Base-by-base conservation (phyloP, 1,140 invertebrate species). In the Lasioglossum baleicum region DNA sequence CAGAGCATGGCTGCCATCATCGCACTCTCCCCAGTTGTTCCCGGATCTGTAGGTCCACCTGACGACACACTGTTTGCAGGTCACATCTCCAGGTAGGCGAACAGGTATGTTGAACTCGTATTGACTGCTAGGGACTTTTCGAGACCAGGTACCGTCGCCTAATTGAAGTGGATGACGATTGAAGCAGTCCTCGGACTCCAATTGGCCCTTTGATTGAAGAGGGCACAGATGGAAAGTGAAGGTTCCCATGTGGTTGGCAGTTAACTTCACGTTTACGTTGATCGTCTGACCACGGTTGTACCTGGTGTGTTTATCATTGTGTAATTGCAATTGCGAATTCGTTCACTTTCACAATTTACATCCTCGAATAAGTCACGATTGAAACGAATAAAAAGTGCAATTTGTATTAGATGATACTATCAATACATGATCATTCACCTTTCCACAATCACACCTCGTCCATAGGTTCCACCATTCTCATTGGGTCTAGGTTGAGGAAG, bases 41-140 rank as follows among this genome's bases (percentile, higher is more conserved):
- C 92, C 95, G 69, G 93, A 93, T 63, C 89, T 90, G 83, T 96
- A 96, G 76, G 94, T 94, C 96, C 96, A 96, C 75, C 96, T 81
- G 4, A 96, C 86, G 0, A 96, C 94, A 88, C 96, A 96, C 63
- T 95, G 94, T 7, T 94, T 67, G 86, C 96, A 96, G 2, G 88
- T 94, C 4, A 96, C n/a, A 48, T 88, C 90, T 7, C 88, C 26
- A 0, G 96, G 96, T 8, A 95, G 87, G 6, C 87, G 13, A 4
- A 94, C 92, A 0, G 70, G 81, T 6, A 92, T 78, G 1, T 71
- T 69, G 60, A 91, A 92, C 0, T 81, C 61, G 13, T 84, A 44
- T 0, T 56, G 0, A 0, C 0, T 11, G 0, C 80, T 7, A 56
- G 78, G 40, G 7, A 84, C 26, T 68, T 88, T 13, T 11, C 13